Base-by-base conservation (phyloP, 2,888 invertebrate genomes). In the Periphyllus acericola region DNA sequence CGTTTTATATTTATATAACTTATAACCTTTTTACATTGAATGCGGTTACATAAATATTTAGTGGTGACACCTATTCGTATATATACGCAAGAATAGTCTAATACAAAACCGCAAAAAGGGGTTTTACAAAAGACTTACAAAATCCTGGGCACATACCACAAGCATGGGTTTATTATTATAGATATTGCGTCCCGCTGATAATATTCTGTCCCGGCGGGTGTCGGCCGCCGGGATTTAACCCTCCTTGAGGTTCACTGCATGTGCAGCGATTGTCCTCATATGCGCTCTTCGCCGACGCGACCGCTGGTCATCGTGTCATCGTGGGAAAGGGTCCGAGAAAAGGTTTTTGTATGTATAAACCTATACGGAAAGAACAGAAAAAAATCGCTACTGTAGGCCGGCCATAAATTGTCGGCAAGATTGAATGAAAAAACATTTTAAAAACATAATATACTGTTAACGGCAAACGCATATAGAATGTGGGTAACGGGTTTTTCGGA, bases 401-500 rank as follows among this genome's bases (percentile, higher is more conserved):
- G 40, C 60, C 86, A 52, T 85, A 85, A 85, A 85, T 85, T 71
- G 71, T 40, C 75, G 36, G 52, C 21, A 25, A 29, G 19, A 75
- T 25, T 29, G 55, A 34, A 21, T 32, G 79, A 68, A 76, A 84
- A 85, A 79, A 34, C 74, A 36, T 86, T 86, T 86, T 86, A 55
- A 80, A 78, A 86, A 80, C 79, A 55, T 80, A 55, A 36, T 36
- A 55, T 46, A 55, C 52, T 60, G 72, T 46, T 68, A 85, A 85
- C 60, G 66, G 68, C 14, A 52, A 34, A 74, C 17, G 9, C 14
- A 68, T 68, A 68, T 11, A 29, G 68, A 68, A 68, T 55, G 19
- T 32, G 71, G 85, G 81, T 86, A 87, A 87, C 87, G 87, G 86
- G 87, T 80, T 87, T 72, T 80, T 87, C 87, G 74, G 87, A 81